Evolutionary conservation across 2,888 invertebrate genomes (phyloP), one percentile per base, ranked within the genome.

Genomic region (Creontiades dilutus): DNA sequence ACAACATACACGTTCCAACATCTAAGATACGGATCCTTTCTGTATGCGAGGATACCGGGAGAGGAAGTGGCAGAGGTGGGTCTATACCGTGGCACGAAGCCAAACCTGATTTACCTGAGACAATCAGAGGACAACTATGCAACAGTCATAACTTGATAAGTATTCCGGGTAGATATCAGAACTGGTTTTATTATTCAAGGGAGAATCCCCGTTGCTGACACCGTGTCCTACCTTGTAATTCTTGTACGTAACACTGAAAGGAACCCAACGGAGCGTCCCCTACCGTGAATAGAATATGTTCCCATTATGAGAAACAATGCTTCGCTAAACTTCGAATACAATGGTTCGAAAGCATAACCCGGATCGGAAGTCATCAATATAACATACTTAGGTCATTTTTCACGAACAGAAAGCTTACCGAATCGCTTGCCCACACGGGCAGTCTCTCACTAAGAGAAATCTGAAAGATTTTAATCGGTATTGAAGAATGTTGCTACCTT

Each of bases 251-350:
- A 46, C 19, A 28, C 47, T 37, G 37, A 78, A 78, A 78, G 37
- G 78, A 78, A 47, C 47, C 68, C 46, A 78, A 78, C 46, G 47
- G 78, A 47, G 78, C n/a, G 78, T 14, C 61, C 85, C 85, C 37
- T 85, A 13, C 57, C 85, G 85, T 85, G 85, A 52, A 57, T 57
- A 28, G 85, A 85, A 85, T 85, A 85, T 57, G 57, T 37, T 16
- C 85, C 85, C 85, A 85, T 85, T 85, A 85, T 37, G 37, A 2
- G 61, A 14, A 85, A 55, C 55, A 85, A 85, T 78, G 78, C 78
- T 11, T 46, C 78, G 23, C 23, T 68, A 68, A 78, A 47, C 78
- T 78, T 78, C 19, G 16, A 19, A 78, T 9, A 46, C 78, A 78
- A 78, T 78, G 47, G 78, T 68, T 68, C 23, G 23, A 23, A 78